phyloP scores from a whole-genome alignment of 1,140 invertebrate genomes.

The Trachymyrmex cornetzi region DNA sequence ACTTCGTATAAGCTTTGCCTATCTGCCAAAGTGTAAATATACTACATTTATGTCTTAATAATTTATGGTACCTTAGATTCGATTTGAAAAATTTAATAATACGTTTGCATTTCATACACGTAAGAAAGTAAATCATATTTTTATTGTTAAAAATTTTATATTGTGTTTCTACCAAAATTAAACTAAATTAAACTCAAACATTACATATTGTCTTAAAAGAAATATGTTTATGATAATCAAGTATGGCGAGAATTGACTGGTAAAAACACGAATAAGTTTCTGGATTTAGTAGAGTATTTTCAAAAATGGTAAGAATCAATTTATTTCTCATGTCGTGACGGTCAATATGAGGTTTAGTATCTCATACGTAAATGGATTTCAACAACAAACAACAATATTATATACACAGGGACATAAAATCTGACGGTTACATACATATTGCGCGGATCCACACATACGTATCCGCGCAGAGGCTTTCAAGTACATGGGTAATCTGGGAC shows the following conservation, averaged over 20 bases:
- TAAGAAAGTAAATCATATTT: neutral
- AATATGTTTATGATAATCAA: neutral
- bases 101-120: neutral
- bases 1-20: neutral
- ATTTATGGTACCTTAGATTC: neutral
- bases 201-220: neutral
- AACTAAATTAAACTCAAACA: neutral
- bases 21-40: no score
- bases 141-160: neutral
- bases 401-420: constrained; percentile 23
- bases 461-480: constrained; percentile 66
- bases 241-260: neutral
- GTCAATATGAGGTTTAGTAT: neutral
- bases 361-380: neutral
- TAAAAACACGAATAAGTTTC: constrained; percentile 17
- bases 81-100: neutral
- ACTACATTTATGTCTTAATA: neutral
- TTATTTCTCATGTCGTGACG: neutral
- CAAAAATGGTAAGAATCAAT: constrained; percentile 19
- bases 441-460: constrained; percentile 47
- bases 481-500: constrained; percentile 73
- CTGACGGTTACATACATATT: constrained; percentile 37
- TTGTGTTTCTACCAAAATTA: neutral
- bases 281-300: neutral
- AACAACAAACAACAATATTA: neutral